Percentiles rank a stretch among this genome's conserved stretches.
phyloP scores from a whole-genome alignment of 2,113 vertebrate species.

The Rattus norvegicus region GRCr8 NC_086025.1:14803501-14804000 shows the following conservation, averaged over 20 bases:
- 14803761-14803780: neutral
- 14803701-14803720: neutral
- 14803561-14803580: neutral
- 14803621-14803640: neutral
- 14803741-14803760: neutral
- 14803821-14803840: neutral
- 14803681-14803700: neutral
- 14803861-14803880: neutral
- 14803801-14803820: neutral
- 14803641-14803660: neutral
- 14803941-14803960: no score
- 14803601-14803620: neutral
- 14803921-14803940: slow-evolving; percentile 41
- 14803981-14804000: neutral
- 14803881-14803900: neutral
- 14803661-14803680: neutral
- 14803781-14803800: neutral
- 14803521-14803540: neutral
- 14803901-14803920: slow-evolving; percentile 14
- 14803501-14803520: neutral
- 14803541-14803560: neutral
- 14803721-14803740: neutral
- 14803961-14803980: neutral
- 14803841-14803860: neutral
- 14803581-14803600: neutral